These are phyloP conservation scores for Tamandua tetradactyla DNA, from an alignment of 2,797 vertebrate genomes.

Conservation along the genomic window DNA sequence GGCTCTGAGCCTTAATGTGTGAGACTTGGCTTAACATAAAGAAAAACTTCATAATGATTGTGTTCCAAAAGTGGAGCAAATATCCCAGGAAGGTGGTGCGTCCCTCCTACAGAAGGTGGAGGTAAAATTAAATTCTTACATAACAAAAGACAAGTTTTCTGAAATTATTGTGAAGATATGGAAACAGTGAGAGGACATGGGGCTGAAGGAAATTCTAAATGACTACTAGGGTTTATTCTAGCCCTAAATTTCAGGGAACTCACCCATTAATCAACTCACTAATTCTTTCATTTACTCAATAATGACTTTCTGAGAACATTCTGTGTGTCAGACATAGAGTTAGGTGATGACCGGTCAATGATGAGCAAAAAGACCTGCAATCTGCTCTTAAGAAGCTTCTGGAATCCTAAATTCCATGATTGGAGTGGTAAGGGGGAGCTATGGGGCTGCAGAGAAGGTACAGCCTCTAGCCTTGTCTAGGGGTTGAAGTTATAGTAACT, in stretches of 20 bases:
- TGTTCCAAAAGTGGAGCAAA: accelerated
- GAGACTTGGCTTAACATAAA: not conserved
- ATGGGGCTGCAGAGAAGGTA: not conserved
- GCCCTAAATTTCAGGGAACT: accelerated
- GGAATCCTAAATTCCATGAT: not conserved
- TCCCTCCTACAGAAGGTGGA: not conserved
- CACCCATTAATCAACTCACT: not conserved
- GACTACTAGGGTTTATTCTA: accelerated
- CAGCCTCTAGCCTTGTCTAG: not conserved
- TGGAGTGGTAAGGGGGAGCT: not conserved
- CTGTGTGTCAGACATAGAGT: not conserved
- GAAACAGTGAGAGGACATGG: accelerated
- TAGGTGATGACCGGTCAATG: accelerated
- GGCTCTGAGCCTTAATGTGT: not conserved
- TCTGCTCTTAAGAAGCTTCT: not conserved
- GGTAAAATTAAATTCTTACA: not conserved
- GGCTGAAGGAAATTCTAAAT: accelerated
- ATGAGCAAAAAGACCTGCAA: not conserved
- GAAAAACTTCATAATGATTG: not conserved
- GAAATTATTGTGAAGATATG: not conserved
- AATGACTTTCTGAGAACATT: not conserved
- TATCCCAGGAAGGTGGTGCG: not conserved
- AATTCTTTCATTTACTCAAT: too few species aligned
- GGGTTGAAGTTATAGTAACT: accelerated
- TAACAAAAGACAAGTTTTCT: too few species aligned